A percentile compares a stretch with the other conserved stretches of the same genome.
These are phyloP conservation scores for Hippocampus kuda DNA, from an alignment of 2,797 vertebrate species.

Conservation along the genomic window DNA sequence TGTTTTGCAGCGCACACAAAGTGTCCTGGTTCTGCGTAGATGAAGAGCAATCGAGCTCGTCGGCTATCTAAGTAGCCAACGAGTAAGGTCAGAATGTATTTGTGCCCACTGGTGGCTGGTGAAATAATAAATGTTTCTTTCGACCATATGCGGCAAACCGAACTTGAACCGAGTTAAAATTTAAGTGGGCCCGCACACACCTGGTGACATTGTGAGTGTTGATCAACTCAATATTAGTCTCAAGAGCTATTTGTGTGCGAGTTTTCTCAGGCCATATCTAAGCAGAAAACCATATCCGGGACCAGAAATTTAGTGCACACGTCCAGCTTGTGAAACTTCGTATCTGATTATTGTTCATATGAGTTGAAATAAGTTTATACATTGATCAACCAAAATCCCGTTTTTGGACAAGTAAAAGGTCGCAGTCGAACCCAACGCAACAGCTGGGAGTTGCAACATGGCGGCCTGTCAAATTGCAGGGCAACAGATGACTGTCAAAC, in stretches of 20 bases:
- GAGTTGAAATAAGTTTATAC: too few species aligned
- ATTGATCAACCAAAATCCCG: background rate
- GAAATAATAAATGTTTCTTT: background rate
- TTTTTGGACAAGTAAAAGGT: background rate
- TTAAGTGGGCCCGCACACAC: too few species aligned
- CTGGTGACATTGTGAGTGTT: too few species aligned
- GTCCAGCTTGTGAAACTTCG: too few species aligned
- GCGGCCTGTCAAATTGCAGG: conserved; percentile 1
- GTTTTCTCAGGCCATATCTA: too few species aligned
- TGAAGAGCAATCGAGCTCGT: background rate
- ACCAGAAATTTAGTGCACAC: too few species aligned
- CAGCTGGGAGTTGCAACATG: background rate
- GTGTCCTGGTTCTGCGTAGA: background rate
- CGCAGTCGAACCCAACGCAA: background rate
- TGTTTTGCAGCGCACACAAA: background rate
- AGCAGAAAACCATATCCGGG: too few species aligned
- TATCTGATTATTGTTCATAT: too few species aligned
- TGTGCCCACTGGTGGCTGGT: background rate
- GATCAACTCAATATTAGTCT: too few species aligned
- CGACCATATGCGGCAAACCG: background rate
- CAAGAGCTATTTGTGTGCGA: too few species aligned
- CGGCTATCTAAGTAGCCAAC: background rate
- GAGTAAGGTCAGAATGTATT: background rate
- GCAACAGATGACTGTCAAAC: conserved; percentile 3
- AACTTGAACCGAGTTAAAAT: background rate